phyloP scores from a whole-genome alignment of 1,140 invertebrate species.

The Mylabris phalerata region DNA sequence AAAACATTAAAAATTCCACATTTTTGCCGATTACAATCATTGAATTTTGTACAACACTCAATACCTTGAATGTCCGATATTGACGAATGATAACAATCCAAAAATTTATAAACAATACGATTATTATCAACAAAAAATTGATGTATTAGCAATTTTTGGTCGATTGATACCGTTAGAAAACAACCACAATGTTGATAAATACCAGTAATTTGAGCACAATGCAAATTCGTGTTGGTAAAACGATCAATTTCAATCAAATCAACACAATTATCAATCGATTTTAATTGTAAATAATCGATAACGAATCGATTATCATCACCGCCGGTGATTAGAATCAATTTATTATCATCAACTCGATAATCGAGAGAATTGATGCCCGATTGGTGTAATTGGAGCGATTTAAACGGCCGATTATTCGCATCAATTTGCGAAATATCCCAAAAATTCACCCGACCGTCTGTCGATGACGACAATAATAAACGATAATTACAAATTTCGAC shows the following conservation, averaged over 20 bases:
- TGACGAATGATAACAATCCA: slow-evolving; percentile 43
- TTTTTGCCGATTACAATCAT: not conserved
- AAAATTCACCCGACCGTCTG: slow-evolving; percentile 58
- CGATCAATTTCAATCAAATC: slow-evolving; percentile 6
- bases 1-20: slow-evolving; percentile 13
- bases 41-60: slow-evolving; percentile 25
- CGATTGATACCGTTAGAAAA: slow-evolving; percentile 52
- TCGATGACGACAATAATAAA: slow-evolving; percentile 52
- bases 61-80: slow-evolving; percentile 58
- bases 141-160: slow-evolving; percentile 53
- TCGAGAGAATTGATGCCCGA: slow-evolving; percentile 63
- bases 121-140: slow-evolving; percentile 35
- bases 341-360: slow-evolving; percentile 39
- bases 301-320: slow-evolving; percentile 65
- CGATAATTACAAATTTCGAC: slow-evolving; percentile 35
- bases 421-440: slow-evolving; percentile 49
- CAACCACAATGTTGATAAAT: slow-evolving; percentile 45
- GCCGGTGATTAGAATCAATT: slow-evolving; percentile 53
- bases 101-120: slow-evolving; percentile 37
- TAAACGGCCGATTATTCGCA: slow-evolving; percentile 36
- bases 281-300: slow-evolving; percentile 34
- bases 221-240: slow-evolving; percentile 30
- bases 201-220: slow-evolving; percentile 63
- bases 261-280: not conserved
- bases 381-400: slow-evolving; percentile 51